Percentiles rank a stretch among this genome's conserved stretches.
Conservation (phyloP, 1,140 invertebrate genomes). For the Brachionus angularis region DNA sequence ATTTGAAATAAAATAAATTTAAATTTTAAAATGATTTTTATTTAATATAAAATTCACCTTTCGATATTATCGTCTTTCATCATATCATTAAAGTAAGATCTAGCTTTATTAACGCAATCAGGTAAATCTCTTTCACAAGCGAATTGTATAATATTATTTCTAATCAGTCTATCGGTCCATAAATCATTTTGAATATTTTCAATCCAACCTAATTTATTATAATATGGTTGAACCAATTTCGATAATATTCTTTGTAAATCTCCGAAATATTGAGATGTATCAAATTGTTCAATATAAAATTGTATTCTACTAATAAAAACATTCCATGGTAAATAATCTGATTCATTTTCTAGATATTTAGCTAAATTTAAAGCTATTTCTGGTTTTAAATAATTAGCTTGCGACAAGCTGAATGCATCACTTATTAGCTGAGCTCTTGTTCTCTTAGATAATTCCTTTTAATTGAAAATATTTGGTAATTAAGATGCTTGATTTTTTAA, state of each 20-base stretch:
- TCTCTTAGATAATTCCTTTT: conserved; percentile 13
- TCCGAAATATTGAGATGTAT: not conserved
- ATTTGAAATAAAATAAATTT: not conserved
- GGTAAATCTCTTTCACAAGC: conserved; percentile 24
- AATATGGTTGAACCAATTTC: conserved; percentile 26
- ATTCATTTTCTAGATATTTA: conserved; percentile 57
- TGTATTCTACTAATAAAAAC: conserved; percentile 19
- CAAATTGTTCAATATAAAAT: not conserved
- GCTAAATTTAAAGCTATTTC: conserved; percentile 52
- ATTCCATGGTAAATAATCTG: conserved; percentile 58
- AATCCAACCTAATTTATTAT: conserved; percentile 37
- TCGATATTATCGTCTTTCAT: not conserved
- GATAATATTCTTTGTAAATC: not conserved
- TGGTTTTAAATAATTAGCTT: not conserved
- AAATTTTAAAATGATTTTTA: not conserved
- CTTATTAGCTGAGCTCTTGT: conserved; percentile 44
- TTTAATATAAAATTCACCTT: not conserved
- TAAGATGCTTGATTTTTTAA: too few species aligned
- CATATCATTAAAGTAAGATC: not conserved
- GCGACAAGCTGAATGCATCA: conserved; percentile 39
- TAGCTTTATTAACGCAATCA: conserved; percentile 5
- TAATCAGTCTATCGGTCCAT: conserved; percentile 29
- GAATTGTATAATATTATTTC: conserved; percentile 13
- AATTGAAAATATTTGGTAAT: not conserved
- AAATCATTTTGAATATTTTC: conserved; percentile 8